These are phyloP conservation scores for Helicolenus hilgendorfi DNA, from an alignment of 2,797 vertebrate species.

Conservation along the genomic window DNA sequence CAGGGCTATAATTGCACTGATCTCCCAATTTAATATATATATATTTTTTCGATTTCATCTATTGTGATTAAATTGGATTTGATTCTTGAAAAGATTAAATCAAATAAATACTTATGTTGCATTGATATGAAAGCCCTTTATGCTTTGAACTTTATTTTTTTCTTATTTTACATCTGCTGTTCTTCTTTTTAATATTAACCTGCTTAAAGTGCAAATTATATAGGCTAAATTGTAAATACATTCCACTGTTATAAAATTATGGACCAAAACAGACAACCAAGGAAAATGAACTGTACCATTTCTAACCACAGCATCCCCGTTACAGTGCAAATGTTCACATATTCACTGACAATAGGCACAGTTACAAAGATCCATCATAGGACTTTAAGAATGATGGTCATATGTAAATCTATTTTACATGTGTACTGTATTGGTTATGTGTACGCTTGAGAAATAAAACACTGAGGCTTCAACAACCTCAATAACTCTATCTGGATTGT, in stretches of 20 bases:
- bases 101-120: background rate
- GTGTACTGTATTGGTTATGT: background rate
- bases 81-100: background rate
- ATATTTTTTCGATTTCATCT: no score
- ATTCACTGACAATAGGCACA: background rate
- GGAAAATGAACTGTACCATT: background rate
- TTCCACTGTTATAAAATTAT: background rate
- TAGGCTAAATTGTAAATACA: background rate
- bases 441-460: background rate
- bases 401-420: background rate
- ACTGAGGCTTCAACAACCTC: conserved; percentile 15
- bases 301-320: background rate
- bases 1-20: no score
- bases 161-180: background rate
- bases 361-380: background rate
- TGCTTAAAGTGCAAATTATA: background rate
- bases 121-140: background rate
- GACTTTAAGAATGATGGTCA: background rate
- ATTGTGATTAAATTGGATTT: background rate
- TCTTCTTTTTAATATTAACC: background rate
- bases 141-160: background rate
- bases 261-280: background rate
- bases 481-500: conserved; percentile 41
- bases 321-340: background rate
- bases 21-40: no score